Evolutionary conservation across 2,888 invertebrate genomes (phyloP).

Genomic region (Ethmia dodecea): DNA sequence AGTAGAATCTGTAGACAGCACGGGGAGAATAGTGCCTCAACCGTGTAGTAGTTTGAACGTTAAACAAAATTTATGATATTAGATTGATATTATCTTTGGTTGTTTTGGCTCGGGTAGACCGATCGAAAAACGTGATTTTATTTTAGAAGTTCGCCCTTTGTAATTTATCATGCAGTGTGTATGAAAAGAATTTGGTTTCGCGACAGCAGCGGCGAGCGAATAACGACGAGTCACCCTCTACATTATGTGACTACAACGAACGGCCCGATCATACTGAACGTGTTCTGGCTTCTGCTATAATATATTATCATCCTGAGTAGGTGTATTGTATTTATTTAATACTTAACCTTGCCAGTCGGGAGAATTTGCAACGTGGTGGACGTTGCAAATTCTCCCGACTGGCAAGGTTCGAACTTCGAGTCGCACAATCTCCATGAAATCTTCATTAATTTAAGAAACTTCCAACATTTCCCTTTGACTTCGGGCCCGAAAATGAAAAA

Average conservation of each 20-base stretch:
- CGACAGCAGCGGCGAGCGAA: constrained; percentile 26
- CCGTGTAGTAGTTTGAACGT: constrained; percentile 54
- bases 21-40: constrained; percentile 54
- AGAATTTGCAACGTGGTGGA: no score
- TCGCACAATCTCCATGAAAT: constrained; percentile 2
- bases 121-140: constrained; percentile 17
- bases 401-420: no score
- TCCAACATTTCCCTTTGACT: constrained; percentile 47
- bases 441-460: constrained; percentile 53
- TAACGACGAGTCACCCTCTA: constrained; percentile 40
- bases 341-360: no score
- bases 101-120: constrained; percentile 21
- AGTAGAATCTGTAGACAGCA: constrained; percentile 76
- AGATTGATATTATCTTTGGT: constrained; percentile 44
- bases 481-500: constrained; percentile 64
- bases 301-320: no score
- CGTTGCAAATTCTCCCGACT: no score
- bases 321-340: no score
- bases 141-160: constrained; percentile 12
- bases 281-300: no score
- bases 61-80: constrained; percentile 60
- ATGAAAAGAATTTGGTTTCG: constrained; percentile 28
- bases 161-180: constrained; percentile 27
- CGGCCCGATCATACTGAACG: constrained; percentile 31
- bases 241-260: constrained; percentile 34